Percentiles rank a stretch among this genome's conserved stretches.
phyloP scores from a whole-genome alignment of 2,888 invertebrate genomes.

The Drosophila greeni region DNA sequence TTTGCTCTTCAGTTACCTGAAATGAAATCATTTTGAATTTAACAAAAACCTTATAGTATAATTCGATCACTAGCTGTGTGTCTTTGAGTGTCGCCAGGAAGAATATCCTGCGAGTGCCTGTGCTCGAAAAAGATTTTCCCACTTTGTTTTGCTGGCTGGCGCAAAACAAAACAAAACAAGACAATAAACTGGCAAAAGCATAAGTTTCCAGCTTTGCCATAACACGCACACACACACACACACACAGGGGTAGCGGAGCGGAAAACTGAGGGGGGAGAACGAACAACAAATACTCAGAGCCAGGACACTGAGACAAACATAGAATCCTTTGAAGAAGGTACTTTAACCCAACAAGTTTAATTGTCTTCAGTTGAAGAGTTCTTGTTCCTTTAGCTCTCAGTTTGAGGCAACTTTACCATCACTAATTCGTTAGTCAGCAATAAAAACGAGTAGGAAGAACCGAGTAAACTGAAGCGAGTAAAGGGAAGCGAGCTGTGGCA shows the following conservation, averaged over 20 bases:
- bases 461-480: neutral
- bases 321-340: neutral
- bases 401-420: neutral
- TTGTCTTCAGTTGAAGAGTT: neutral
- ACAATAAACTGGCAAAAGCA: slow-evolving; percentile 69
- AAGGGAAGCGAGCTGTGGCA: neutral
- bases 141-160: slow-evolving; percentile 29
- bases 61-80: slow-evolving; percentile 8
- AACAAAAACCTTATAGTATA: neutral
- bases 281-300: slow-evolving; percentile 21
- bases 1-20: neutral
- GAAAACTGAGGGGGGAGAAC: slow-evolving; percentile 11
- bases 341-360: neutral
- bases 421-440: neutral
- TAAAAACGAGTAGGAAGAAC: neutral
- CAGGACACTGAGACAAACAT: slow-evolving; percentile 17
- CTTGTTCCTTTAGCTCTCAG: neutral
- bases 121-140: slow-evolving; percentile 16
- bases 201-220: slow-evolving; percentile 52
- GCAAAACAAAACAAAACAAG: slow-evolving; percentile 58
- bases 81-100: slow-evolving; percentile 6
- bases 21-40: neutral
- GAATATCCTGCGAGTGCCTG: slow-evolving; percentile 6
- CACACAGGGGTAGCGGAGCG: slow-evolving; percentile 8
- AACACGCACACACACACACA: slow-evolving; percentile 2